Base-by-base conservation (phyloP, 2,797 vertebrate species). In the Clarias laeviceps region DNA sequence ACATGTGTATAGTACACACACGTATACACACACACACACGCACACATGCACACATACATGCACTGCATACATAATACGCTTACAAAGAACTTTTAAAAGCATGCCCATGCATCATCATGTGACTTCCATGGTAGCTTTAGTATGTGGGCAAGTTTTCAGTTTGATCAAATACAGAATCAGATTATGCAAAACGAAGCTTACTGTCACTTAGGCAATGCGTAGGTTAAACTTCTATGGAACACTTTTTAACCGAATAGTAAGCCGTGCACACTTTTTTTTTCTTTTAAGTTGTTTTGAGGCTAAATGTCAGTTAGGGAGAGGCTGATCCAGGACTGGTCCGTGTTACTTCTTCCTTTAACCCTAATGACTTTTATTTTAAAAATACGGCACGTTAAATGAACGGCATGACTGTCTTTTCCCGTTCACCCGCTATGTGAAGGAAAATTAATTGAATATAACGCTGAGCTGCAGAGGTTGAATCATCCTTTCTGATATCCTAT, bases 401-500 rank as follows among this genome's bases (percentile, higher is more conserved):
- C 4, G 73, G n/a, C 40, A 73, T 59, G 40, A 54, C 59, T 69
- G 14, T 69, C 40, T 29, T 85, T 73, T 59, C 57, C 68, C 18
- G 29, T 74, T 54, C 66, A 24, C 64, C 50, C 34, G 17, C 80
- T 70, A 62, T 34, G 18, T 82, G 62, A 20, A 66, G 24, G 72
- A n/a, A 74, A 56, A 78, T 89, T 56, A 88, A 82, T 64, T 82
- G 68, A 81, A 65, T 50, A 32, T 81, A 61, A 20, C 18, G 12
- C 29, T 77, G 22, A 1, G 34, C 70, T 86, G 37, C 81, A 82
- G 78, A 66, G 74, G 62, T 37, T 88, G 89, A 90, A 82, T 90
- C 87, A 90, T 84, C 64, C 86, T 84, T 86, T 80, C 87, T 83
- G 86, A 88, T 88, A 82, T 85, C 80, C 73, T 84, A n/a, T 64